A percentile compares a stretch with the other conserved stretches of the same genome.
These are phyloP conservation scores for Drosophila silvestris DNA, from an alignment of 2,888 invertebrate species.

Conservation along the genomic window DNA sequence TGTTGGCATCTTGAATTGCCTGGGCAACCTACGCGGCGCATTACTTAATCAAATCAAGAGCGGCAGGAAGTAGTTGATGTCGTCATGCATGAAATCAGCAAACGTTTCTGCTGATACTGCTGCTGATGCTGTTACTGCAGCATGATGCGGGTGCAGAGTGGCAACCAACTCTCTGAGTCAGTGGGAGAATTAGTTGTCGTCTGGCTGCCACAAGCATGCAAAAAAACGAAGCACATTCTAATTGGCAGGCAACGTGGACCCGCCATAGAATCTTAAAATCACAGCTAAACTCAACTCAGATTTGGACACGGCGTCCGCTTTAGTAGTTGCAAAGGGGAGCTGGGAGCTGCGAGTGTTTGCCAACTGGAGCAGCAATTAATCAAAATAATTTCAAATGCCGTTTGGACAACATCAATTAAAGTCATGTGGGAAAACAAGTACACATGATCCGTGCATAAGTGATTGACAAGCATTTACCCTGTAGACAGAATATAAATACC, in stretches of 20 bases:
- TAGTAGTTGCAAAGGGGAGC: conserved; percentile 1
- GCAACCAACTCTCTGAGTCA: conserved; percentile 1
- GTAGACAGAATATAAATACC: not conserved
- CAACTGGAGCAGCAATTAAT: conserved; percentile 63
- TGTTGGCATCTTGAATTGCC: conserved; percentile 7
- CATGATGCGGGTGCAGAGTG: conserved; percentile 45
- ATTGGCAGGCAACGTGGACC: conserved; percentile 60
- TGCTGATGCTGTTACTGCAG: conserved; percentile 21
- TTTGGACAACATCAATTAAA: conserved; percentile 55
- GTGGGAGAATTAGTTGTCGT: conserved; percentile 25
- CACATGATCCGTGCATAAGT: not conserved
- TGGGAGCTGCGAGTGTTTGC: conserved; percentile 8
- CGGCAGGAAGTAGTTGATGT: conserved; percentile 64
- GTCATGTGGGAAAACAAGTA: conserved; percentile 49
- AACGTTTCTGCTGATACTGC: conserved; percentile 24
- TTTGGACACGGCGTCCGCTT: conserved; percentile 30
- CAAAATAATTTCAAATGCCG: conserved; percentile 36
- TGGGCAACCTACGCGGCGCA: conserved; percentile 34
- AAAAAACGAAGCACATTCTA: conserved; percentile 51
- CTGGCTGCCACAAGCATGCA: conserved; percentile 44
- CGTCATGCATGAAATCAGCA: conserved; percentile 51
- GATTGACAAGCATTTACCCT: conserved; percentile 11
- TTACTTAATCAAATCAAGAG: conserved; percentile 68
- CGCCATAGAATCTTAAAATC: conserved; percentile 2
- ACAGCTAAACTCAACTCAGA: not conserved